Evolutionary conservation across 2,113 vertebrate genomes (phyloP), one percentile per base, ranked within the genome.

Genomic region (Corythaixoides concolor): DNA sequence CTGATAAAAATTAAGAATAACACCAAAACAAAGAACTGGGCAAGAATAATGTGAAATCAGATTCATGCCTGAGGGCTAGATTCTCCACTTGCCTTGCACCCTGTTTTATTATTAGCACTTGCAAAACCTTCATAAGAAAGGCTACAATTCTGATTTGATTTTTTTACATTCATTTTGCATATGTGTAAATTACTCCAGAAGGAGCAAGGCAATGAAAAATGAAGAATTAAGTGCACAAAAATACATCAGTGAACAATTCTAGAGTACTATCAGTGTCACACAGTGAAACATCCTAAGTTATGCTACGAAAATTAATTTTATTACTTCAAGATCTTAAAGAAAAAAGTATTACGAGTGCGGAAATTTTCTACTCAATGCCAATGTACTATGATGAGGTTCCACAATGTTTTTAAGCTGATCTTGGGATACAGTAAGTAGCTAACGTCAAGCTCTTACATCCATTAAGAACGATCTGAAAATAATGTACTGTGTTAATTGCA

Each of bases 151-250:
- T 75, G 4, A 55, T 59, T 78, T 59, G 15, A 43, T 80, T 67
- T 90, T 85, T 93, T 85, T 4, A 50, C 52, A 95, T 70, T 90
- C 1, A 64, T 95, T 88, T 95, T 81, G 68, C 85, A 88, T 89
- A 74, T 56, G 90, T 94, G 83, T 56, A 96, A 93, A 94, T 94
- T 37, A 77, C 55, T 94, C 30, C 43, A 88, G 28, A 70, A 85
- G 75, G 26, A 79, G 52, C 68, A 90, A 55, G 68, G 64, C 70
- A 72, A 81, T 26, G 11, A 32, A 66, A 76, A 85, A 90, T 41
- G 10, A 89, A 90, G 60, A 76, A 53, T 43, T 35, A 85, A 85
- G 39, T 16, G 50, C 33, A 81, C 39, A 85, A 70, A 87, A 89
- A 79, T 14, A 75, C 45, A 72, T 27, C 39, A 55, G 20, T 41